Base-by-base conservation (phyloP, 37 sponge, comb jelly and placozoan genomes). In the Diacarnus erythraeanus region DNA sequence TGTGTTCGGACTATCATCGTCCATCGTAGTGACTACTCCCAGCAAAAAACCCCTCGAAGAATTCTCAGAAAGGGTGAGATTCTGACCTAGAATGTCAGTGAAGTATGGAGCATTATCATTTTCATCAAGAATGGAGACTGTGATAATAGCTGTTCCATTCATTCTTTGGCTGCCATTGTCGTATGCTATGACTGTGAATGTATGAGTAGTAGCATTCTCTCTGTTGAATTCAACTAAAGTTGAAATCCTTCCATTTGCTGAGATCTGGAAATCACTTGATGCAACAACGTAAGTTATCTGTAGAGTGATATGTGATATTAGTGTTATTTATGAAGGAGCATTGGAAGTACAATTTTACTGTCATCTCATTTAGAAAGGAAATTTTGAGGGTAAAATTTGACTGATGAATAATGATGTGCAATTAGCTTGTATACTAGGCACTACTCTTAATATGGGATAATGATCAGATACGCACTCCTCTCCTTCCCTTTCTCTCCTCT, bases 81-180 rank as follows among this genome's bases (percentile, higher is more conserved):
- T 21, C 17, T 56, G 40, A 9, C 82, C 71, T 0, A 68, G 56
- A 10, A 17, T 59, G n/a, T 35, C 22, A 2, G 30, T 8, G 38
- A 91, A 87, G 54, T 42, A 18, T 0, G 92, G 92, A 1, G 69
- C 66, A 37, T 87, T 60, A 31, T 87, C 92, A 39, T 91, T 91
- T 26, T 80, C 73, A 47, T 91, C 88, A 0, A 51, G 66, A 2
- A 91, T 69, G 4, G 41, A 60, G 2, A 91, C 72, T 12, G 68
- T 71, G 22, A 91, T 75, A 4, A 15, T 29, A 37, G 38, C 41
- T 2, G 64, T 80, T 33, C 78, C 57, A n/a, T 44, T 63, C 17
- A 72, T 44, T 0, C 65, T 66, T n/a, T 31, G 54, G 8, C 3
- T 37, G 0, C 77, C 84, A 25, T 70, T 22, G 56, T 84, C 84